These are phyloP conservation scores for Coelinius sp. DNA, from an alignment of 2,888 invertebrate species.

Conservation along the genomic window DNA sequence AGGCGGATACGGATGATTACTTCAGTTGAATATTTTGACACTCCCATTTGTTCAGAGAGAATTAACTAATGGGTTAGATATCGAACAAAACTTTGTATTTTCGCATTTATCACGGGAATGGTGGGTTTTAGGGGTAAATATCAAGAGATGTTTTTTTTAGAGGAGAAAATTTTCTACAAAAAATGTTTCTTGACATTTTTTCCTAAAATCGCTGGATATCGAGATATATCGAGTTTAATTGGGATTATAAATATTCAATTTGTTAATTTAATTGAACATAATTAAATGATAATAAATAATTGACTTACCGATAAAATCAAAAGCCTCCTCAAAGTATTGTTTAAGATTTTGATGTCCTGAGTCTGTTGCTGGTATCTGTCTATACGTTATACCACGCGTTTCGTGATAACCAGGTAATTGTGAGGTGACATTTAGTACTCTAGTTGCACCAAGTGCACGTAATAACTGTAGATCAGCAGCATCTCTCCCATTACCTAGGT, in stretches of 20 bases:
- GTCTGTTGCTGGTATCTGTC: slow-evolving; percentile 87
- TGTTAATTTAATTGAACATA: no score
- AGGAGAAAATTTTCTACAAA: no score
- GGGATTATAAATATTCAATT: no score
- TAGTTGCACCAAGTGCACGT: slow-evolving; percentile 78
- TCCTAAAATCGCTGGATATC: no score
- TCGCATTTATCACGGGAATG: no score
- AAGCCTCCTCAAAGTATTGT: slow-evolving; percentile 90
- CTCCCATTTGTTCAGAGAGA: neutral
- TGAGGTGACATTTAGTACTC: slow-evolving; percentile 87
- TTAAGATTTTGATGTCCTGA: slow-evolving; percentile 88
- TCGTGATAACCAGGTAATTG: slow-evolving; percentile 82
- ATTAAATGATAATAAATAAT: neutral
- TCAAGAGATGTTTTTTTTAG: no score
- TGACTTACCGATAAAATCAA: slow-evolving; percentile 86
- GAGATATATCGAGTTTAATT: no score
- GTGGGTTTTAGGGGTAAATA: no score
- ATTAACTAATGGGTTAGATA: no score
- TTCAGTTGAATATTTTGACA: slow-evolving; percentile 4
- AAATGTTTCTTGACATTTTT: no score
- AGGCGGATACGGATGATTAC: slow-evolving; percentile 23
- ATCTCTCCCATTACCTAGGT: slow-evolving; percentile 87
- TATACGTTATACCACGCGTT: slow-evolving; percentile 78
- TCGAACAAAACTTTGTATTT: no score
- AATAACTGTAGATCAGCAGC: slow-evolving; percentile 81